Evolutionary conservation across 2,888 invertebrate species (phyloP), one percentile per base, ranked within the genome.

Genomic region (Thera obeliscata): DNA sequence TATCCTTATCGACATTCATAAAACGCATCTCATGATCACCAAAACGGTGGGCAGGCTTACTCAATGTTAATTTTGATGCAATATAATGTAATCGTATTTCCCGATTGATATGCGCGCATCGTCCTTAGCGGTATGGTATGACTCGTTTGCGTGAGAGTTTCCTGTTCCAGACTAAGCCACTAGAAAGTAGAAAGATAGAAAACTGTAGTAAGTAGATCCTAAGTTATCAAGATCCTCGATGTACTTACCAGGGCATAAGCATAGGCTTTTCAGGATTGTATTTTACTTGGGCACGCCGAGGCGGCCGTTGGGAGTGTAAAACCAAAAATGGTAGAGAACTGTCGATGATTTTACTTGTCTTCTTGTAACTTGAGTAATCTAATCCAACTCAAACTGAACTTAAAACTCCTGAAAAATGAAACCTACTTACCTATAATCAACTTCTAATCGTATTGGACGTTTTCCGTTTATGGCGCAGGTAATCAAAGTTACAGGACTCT

Each of bases 131-230:
- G 73, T 60, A 64, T 59, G 2, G 43, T 46, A 9, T 46, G 71
- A 77, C 81, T 80, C 78, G 81, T 81, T 84, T 81, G 82, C 80
- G 76, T 87, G 90, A 89, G 90, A 89, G 88, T 90, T 90, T 88
- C 88, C 89, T 87, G 84, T 85, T 82, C 82, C 78, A 74, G 76
- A 38, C 62, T 67, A 57, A 33, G 48, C 81, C 78, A 82, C 81
- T 80, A 79, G 72, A 78, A 80, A 85, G 87, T 84, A 70, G 56
- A 48, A 12, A 46, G 4, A 12, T 56, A 12, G 38, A 54, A 35
- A 35, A 36, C 36, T 36, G 5, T 55, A 8, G 7, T 52, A 9
- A 46, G 9, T 46, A 46, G 9, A 46, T 9, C 43, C 1, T 46
- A 46, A 9, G 43, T 9, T 46, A 46, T 7, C 43, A 9, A 46